Conservation (phyloP, 1,140 invertebrate species). For the Bathynomus jamesi region DNA sequence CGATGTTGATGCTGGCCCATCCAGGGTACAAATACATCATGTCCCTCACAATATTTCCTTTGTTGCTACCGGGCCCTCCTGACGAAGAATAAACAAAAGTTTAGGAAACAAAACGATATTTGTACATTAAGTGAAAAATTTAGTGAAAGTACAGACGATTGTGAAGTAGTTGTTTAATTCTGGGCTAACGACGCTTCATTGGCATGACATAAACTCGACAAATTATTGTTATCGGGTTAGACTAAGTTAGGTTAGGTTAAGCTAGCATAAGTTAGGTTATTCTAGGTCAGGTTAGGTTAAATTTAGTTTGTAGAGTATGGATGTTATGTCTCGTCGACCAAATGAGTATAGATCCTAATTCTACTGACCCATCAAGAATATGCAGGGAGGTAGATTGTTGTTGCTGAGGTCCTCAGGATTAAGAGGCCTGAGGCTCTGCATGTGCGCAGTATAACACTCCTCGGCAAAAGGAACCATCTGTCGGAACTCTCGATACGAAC, state of each 20-base stretch:
- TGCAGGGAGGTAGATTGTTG: constrained; percentile 15
- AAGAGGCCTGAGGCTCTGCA: constrained; percentile 8
- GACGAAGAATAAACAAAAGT: not conserved
- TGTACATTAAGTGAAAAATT: not conserved
- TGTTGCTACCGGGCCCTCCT: constrained; percentile 72
- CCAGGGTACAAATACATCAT: constrained; percentile 56
- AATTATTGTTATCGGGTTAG: not conserved
- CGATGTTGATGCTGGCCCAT: constrained; percentile 68
- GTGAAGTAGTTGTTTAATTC: not conserved
- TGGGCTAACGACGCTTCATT: not conserved
- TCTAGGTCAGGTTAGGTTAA: too few species aligned
- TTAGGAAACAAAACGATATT: not conserved
- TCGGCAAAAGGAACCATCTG: constrained; percentile 20
- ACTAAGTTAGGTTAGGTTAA: too few species aligned
- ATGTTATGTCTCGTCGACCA: too few species aligned
- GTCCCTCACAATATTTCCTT: constrained; percentile 60
- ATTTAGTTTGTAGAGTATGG: too few species aligned
- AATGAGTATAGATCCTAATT: too few species aligned
- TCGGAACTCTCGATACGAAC: constrained; percentile 32
- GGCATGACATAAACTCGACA: too few species aligned
- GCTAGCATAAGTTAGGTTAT: too few species aligned
- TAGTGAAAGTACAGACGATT: not conserved
- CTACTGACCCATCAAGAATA: constrained; percentile 27
- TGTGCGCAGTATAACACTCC: constrained; percentile 3
- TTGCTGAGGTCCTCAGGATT: not conserved